Conservation (phyloP, 2,888 invertebrate genomes). For the Melinaea marsaeus region DNA sequence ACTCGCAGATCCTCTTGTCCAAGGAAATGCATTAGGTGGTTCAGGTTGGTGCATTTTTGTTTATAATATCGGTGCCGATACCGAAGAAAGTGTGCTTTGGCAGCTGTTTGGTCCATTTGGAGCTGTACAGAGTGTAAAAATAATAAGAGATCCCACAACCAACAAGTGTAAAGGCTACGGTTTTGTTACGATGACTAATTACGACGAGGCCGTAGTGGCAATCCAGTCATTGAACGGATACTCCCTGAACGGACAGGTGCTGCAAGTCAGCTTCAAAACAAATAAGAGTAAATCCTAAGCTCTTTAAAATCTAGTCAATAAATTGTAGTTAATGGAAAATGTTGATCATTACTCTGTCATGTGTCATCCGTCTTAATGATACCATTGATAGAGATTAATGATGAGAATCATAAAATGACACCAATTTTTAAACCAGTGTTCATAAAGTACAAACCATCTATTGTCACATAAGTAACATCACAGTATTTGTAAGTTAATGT, state of each 20-base stretch:
- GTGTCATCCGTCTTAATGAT: conserved; percentile 57
- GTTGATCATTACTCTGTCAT: conserved; percentile 75
- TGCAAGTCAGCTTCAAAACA: conserved; percentile 98
- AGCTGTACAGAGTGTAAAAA: conserved; percentile 97
- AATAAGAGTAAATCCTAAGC: conserved; percentile 87
- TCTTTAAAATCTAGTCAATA: conserved; percentile 73
- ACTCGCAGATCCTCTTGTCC: conserved; percentile 88
- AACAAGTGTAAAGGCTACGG: conserved; percentile 99
- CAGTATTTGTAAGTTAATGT: conserved; percentile 24
- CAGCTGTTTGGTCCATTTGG: conserved; percentile 98
- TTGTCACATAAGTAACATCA: conserved; percentile 36
- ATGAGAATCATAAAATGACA: conserved; percentile 61
- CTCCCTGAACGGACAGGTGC: conserved; percentile 94
- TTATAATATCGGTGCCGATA: conserved; percentile 94
- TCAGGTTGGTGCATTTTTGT: conserved; percentile 96
- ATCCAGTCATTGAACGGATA: conserved; percentile 98
- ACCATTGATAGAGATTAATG: conserved; percentile 53
- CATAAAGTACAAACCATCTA: conserved; percentile 58
- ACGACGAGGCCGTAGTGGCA: conserved; percentile 97
- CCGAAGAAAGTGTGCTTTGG: conserved; percentile 94
- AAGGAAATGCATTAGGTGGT: conserved; percentile 90
- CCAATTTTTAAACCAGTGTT: conserved; percentile 44
- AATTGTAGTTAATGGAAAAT: conserved; percentile 77
- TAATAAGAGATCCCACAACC: conserved; percentile 95
- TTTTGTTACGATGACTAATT: conserved; percentile 99